phyloP scores from a whole-genome alignment of 2,797 vertebrate species.

The Muscicapa comitata region DNA sequence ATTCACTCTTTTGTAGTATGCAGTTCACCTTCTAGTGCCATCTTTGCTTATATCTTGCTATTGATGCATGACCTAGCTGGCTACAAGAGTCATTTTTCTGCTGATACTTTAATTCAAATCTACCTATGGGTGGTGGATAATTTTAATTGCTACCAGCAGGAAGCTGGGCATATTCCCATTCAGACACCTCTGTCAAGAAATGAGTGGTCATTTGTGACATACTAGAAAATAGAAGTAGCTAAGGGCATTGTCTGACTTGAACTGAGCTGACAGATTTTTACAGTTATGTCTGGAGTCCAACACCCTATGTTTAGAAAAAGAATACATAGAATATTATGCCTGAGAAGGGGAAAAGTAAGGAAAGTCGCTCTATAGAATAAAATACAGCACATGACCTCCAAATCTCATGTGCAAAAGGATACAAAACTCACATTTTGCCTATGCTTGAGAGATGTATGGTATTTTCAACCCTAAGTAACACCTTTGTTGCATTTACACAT shows the following conservation, averaged over 20 bases:
- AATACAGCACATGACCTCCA: not conserved
- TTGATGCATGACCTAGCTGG: constrained; percentile 27
- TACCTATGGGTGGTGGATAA: constrained; percentile 27
- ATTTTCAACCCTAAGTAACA: not conserved
- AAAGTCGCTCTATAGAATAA: not conserved
- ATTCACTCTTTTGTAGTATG: not conserved
- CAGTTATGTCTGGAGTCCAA: constrained; percentile 12
- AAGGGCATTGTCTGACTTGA: constrained; percentile 32
- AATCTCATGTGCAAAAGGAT: not conserved
- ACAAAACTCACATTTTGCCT: not conserved
- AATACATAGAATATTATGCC: not conserved
- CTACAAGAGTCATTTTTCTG: constrained; percentile 1
- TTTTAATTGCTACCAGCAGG: constrained; percentile 62
- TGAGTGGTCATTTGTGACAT: constrained; percentile 53
- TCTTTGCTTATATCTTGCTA: constrained; percentile 9
- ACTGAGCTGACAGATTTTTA: constrained; percentile 38
- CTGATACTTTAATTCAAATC: constrained; percentile 50
- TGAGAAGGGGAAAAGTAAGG: not conserved
- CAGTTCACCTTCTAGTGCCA: not conserved
- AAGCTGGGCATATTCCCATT: not conserved
- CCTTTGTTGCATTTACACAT: not conserved
- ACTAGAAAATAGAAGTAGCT: constrained; percentile 40
- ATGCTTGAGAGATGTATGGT: not conserved
- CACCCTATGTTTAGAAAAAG: not conserved
- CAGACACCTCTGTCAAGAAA: constrained; percentile 58